Percentiles rank a stretch among this genome's conserved stretches.
These are phyloP conservation scores for Catocala fraxini DNA, from an alignment of 2,888 invertebrate genomes.

Conservation along the genomic window DNA sequence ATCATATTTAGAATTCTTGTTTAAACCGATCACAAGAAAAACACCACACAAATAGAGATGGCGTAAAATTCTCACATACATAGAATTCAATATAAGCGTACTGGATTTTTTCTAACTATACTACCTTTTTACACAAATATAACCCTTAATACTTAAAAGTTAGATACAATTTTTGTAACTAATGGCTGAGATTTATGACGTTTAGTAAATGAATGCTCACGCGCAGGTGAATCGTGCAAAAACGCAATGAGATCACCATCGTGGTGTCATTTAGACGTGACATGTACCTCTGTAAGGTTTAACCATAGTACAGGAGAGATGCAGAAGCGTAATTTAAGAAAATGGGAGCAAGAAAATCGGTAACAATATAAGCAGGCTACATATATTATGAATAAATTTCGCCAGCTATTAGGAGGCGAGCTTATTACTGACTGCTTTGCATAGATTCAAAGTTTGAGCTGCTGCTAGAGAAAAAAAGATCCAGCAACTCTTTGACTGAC, in stretches of 20 bases:
- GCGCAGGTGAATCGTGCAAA: slow-evolving; percentile 78
- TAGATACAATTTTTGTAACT: slow-evolving; percentile 20
- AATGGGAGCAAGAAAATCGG: too few relatives aligned
- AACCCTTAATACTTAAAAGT: accelerated
- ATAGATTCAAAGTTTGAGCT: too few relatives aligned
- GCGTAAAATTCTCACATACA: slow-evolving; percentile 54
- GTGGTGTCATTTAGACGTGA: slow-evolving; percentile 72
- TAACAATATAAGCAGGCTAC: too few relatives aligned
- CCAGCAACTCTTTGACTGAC: too few relatives aligned
- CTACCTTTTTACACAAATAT: slow-evolving; percentile 7
- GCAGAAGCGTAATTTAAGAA: slow-evolving; percentile 26
- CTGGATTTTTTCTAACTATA: slow-evolving; percentile 27
- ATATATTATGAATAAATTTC: too few relatives aligned
- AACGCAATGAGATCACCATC: slow-evolving; percentile 82
- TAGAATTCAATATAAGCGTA: slow-evolving; percentile 44
- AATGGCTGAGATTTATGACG: slow-evolving; percentile 33
- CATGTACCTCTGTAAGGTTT: slow-evolving; percentile 50
- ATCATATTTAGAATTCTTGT: slow-evolving; percentile 46
- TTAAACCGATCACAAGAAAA: slow-evolving; percentile 38
- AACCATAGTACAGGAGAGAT: slow-evolving; percentile 5
- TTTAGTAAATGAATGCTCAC: slow-evolving; percentile 27
- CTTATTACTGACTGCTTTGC: too few relatives aligned
- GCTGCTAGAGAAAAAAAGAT: too few relatives aligned
- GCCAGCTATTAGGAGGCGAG: too few relatives aligned
- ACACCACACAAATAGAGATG: slow-evolving; percentile 36